Evolutionary conservation across 2,888 invertebrate species (phyloP).

Genomic region (Plebejus melissa): DNA sequence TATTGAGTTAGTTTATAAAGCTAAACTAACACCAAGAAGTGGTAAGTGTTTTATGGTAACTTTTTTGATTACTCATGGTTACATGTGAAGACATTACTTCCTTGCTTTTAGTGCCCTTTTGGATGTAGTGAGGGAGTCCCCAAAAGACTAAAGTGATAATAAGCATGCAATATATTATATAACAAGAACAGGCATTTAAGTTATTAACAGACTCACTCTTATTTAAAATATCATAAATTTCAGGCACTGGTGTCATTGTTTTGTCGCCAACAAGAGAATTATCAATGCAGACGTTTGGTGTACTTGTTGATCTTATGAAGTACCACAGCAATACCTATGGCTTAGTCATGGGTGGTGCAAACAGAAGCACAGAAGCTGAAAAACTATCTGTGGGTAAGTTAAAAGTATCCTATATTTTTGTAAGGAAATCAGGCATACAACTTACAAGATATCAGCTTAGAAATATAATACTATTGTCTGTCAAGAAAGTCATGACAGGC

Average conservation of each 20-base stretch:
- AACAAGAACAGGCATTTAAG: no score
- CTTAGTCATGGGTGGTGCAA: slow-evolving; percentile 96
- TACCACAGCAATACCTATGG: slow-evolving; percentile 96
- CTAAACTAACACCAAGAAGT: slow-evolving; percentile 95
- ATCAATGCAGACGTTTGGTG: slow-evolving; percentile 98
- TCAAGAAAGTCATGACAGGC: no score
- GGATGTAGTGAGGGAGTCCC: no score
- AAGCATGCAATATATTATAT: no score
- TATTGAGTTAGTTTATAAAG: slow-evolving; percentile 92
- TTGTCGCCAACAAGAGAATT: slow-evolving; percentile 97
- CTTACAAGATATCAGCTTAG: neutral
- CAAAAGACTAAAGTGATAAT: no score
- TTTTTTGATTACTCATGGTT: no score
- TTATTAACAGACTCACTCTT: neutral
- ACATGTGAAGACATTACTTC: no score
- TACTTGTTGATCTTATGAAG: slow-evolving; percentile 95
- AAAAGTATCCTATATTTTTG: neutral
- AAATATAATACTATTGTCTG: neutral
- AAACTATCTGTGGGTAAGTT: slow-evolving; percentile 88
- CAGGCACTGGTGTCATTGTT: slow-evolving; percentile 94
- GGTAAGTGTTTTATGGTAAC: slow-evolving; percentile 71
- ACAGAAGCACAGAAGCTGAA: slow-evolving; percentile 93
- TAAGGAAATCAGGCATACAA: neutral
- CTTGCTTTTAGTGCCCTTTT: no score
- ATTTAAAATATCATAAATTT: slow-evolving; percentile 33